Evolutionary conservation across 2,888 invertebrate genomes (phyloP).

Genomic region (Helleia helle): DNA sequence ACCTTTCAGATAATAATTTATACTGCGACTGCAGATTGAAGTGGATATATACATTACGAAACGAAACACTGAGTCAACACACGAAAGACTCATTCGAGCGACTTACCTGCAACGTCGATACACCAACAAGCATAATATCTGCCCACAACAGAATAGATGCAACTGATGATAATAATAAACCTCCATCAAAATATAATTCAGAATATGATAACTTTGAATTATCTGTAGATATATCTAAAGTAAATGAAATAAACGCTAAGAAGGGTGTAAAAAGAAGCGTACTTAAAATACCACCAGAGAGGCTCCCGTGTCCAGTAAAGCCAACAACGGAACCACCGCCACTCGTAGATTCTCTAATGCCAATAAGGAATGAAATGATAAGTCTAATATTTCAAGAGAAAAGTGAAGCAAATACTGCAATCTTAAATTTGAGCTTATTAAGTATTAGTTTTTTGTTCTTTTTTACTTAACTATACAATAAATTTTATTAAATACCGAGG

Average conservation of each 20-base stretch:
- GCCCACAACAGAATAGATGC: constrained; percentile 60
- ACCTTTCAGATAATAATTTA: constrained; percentile 84
- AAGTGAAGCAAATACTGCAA: constrained; percentile 32
- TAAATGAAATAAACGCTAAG: constrained; percentile 22
- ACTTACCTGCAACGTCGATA: constrained; percentile 80
- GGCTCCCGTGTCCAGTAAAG: constrained; percentile 56
- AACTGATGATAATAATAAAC: constrained; percentile 27
- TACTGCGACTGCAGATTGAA: constrained; percentile 87
- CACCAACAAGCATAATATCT: constrained; percentile 52
- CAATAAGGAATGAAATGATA: constrained; percentile 66
- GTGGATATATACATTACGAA: constrained; percentile 84
- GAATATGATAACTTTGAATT: not conserved
- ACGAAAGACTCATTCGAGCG: constrained; percentile 80
- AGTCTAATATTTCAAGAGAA: constrained; percentile 55
- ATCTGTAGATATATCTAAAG: not conserved
- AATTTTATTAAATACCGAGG: constrained; percentile 27
- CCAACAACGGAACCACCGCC: constrained; percentile 48
- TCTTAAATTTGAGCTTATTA: constrained; percentile 33
- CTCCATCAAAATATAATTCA: not conserved
- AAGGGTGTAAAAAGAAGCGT: constrained; percentile 53
- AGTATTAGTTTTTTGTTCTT: constrained; percentile 47
- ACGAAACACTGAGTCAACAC: constrained; percentile 82
- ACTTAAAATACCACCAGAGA: constrained; percentile 53
- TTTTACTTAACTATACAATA: constrained; percentile 40
- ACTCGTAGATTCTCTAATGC: constrained; percentile 52